Evolutionary conservation across 2,888 invertebrate genomes (phyloP).

Genomic region (Brachypalpus laphriformis): DNA sequence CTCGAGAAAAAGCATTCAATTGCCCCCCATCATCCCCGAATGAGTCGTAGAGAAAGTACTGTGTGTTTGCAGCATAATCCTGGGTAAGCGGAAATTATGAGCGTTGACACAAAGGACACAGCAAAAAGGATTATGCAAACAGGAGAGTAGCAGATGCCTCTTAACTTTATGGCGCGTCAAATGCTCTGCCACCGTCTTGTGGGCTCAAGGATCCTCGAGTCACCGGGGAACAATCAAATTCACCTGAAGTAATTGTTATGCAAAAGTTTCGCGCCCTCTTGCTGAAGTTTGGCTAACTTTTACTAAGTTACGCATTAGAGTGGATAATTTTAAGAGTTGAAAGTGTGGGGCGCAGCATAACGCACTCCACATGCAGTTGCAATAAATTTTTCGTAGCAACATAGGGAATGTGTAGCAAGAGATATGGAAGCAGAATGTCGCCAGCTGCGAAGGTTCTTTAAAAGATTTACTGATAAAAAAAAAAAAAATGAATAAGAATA

Average conservation of each 20-base stretch:
- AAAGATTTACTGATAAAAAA: neutral
- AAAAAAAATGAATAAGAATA: neutral
- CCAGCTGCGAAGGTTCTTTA: neutral
- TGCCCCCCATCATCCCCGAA: constrained; percentile 64
- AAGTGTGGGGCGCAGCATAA: neutral
- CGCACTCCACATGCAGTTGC: constrained; percentile 20
- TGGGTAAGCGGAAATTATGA: constrained; percentile 72
- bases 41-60: constrained; percentile 46
- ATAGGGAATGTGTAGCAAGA: neutral
- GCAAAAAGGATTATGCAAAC: constrained; percentile 73
- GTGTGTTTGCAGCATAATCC: constrained; percentile 62
- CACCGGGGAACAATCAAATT: constrained; percentile 73
- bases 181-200: constrained; percentile 52
- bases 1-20: constrained; percentile 68
- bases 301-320: constrained; percentile 58
- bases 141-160: constrained; percentile 69
- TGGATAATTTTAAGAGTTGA: constrained; percentile 55
- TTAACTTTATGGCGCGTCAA: constrained; percentile 72
- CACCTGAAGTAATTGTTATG: constrained; percentile 73
- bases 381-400: constrained; percentile 14
- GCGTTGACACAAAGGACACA: constrained; percentile 73
- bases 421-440: neutral
- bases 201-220: constrained; percentile 51
- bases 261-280: constrained; percentile 63
- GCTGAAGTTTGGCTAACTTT: constrained; percentile 62